A percentile compares a stretch with the other conserved stretches of the same genome.
phyloP scores from a whole-genome alignment of 2,113 vertebrate species.

The Onychostruthus taczanowskii region DNA sequence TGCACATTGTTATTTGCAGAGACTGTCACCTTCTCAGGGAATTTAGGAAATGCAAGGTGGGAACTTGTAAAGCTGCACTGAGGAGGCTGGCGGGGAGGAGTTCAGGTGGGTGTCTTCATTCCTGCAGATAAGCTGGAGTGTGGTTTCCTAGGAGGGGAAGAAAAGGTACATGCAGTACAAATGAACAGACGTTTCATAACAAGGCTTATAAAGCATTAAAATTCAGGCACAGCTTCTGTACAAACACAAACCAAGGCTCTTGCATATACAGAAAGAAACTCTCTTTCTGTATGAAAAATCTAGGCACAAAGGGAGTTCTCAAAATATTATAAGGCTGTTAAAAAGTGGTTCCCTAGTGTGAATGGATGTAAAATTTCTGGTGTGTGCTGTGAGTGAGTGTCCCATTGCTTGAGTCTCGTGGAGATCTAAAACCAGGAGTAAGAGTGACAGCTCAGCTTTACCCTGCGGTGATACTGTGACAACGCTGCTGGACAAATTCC shows the following conservation, averaged over 20 bases:
- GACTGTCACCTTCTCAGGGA: not conserved
- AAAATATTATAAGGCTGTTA: not conserved
- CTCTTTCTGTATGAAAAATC: not conserved
- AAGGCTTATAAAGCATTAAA: not conserved
- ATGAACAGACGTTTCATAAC: not conserved
- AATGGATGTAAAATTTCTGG: not conserved
- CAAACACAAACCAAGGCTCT: not conserved
- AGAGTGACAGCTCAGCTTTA: not conserved
- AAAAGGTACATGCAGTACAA: not conserved
- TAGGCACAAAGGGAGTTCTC: not conserved
- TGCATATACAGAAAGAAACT: not conserved
- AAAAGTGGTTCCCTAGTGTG: not conserved
- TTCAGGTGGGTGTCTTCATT: not conserved
- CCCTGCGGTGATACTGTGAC: not conserved
- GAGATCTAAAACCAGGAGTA: not conserved
- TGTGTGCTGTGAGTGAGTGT: not conserved
- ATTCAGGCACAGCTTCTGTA: not conserved
- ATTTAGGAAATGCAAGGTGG: not conserved
- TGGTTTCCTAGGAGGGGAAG: not conserved
- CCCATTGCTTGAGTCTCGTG: not conserved
- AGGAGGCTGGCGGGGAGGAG: not conserved
- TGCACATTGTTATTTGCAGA: not conserved
- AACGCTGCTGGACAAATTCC: not conserved
- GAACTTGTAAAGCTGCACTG: not conserved
- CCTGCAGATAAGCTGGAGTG: not conserved